Conservation (phyloP, 2,888 invertebrate genomes). For the Tipula unca region DNA sequence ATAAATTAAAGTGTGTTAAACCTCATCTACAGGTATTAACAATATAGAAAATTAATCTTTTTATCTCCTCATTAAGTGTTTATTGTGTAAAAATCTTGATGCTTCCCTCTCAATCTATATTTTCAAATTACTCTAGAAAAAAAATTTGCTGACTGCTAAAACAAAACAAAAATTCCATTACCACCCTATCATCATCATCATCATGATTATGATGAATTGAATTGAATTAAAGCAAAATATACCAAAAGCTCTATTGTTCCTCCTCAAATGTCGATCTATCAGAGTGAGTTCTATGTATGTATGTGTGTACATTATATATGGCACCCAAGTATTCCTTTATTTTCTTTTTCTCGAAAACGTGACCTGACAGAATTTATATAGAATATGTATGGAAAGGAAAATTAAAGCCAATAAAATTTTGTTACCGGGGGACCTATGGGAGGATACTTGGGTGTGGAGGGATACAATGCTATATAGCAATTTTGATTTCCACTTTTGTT, state of each 20-base stretch:
- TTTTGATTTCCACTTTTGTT: background rate
- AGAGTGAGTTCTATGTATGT: background rate
- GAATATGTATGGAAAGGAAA: background rate
- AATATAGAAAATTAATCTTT: no score
- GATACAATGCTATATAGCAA: background rate
- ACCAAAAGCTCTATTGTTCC: slow-evolving; percentile 8
- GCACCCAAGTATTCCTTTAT: background rate
- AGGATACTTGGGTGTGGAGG: background rate
- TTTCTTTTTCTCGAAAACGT: background rate
- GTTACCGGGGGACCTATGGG: background rate
- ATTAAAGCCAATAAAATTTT: background rate
- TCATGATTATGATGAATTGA: slow-evolving; percentile 14
- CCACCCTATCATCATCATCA: background rate
- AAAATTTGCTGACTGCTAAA: background rate
- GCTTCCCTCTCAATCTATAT: background rate
- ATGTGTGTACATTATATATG: background rate
- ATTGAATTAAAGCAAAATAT: background rate
- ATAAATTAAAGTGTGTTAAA: no score
- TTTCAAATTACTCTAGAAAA: background rate
- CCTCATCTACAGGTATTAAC: no score
- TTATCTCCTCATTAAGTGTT: background rate
- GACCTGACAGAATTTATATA: background rate
- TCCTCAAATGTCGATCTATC: background rate
- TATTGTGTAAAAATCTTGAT: background rate
- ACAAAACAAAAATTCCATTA: background rate